Conservation (phyloP, 2,797 vertebrate species). For the Liparis tanakae region DNA sequence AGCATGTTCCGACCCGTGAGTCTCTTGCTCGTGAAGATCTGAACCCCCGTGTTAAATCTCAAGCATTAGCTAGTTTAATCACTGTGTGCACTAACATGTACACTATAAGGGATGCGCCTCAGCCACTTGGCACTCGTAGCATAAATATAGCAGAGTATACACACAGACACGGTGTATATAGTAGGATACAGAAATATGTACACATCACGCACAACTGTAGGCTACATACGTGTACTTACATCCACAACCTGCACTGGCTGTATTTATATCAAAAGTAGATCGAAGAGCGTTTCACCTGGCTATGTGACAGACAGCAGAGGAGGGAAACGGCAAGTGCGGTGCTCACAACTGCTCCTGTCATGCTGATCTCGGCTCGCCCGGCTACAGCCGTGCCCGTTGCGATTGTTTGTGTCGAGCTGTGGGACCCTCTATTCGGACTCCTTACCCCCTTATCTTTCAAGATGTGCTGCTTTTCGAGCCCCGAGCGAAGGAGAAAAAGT, state of each 20-base stretch:
- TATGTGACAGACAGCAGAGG: conserved; percentile 47
- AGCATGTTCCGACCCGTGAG: not conserved
- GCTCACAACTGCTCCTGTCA: conserved; percentile 39
- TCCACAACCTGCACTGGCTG: conserved; percentile 29
- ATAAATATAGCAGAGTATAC: conserved; percentile 54
- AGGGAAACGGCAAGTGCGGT: conserved; percentile 23
- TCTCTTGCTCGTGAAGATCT: conserved; percentile 10
- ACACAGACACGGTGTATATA: conserved; percentile 47
- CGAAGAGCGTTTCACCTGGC: conserved; percentile 13
- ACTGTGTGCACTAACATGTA: conserved; percentile 38
- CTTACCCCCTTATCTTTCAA: conserved; percentile 53
- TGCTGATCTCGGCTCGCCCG: conserved; percentile 39
- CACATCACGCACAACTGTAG: conserved; percentile 36
- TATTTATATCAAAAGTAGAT: conserved; percentile 33
- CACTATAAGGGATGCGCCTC: conserved; percentile 47
- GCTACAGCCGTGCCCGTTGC: conserved; percentile 30
- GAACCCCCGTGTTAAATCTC: conserved; percentile 17
- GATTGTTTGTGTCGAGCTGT: conserved; percentile 47
- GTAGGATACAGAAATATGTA: conserved; percentile 51
- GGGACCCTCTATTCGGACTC: conserved; percentile 54
- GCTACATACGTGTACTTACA: conserved; percentile 12
- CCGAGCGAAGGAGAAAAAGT: conserved; percentile 46
- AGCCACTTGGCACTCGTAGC: conserved; percentile 51
- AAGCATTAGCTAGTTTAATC: conserved; percentile 39
- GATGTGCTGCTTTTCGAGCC: conserved; percentile 41